Conservation (phyloP, 2,888 invertebrate species). For the Belgica antarctica region DNA sequence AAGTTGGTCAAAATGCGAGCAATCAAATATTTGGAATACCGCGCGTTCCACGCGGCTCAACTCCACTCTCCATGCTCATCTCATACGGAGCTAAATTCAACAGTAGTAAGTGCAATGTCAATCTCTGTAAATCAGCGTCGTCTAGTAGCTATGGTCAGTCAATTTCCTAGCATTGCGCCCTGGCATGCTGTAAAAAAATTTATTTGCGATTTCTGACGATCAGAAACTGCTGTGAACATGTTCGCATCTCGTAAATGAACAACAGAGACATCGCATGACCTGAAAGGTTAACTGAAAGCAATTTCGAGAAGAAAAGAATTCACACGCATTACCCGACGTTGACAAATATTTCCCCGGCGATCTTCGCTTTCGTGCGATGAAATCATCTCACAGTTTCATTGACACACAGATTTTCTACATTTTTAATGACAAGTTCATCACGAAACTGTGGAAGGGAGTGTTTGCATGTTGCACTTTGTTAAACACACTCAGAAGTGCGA, state of each 20-base stretch:
- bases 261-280: conserved; percentile 32
- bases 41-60: conserved; percentile 52
- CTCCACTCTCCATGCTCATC: conserved; percentile 76
- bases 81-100: conserved; percentile 73
- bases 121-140: neutral
- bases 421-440: neutral
- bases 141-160: neutral
- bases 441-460: neutral
- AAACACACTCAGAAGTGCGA: too few species aligned
- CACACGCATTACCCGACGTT: conserved; percentile 25
- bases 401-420: neutral
- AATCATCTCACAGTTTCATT: conserved; percentile 12
- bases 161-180: neutral
- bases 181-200: too few species aligned
- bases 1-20: conserved; percentile 70
- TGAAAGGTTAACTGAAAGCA: conserved; percentile 37
- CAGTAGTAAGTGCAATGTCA: conserved; percentile 64
- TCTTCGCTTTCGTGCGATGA: neutral
- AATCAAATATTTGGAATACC: conserved; percentile 67
- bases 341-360: conserved; percentile 7
- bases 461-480: too few species aligned
- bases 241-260: too few species aligned
- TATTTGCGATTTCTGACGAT: neutral
- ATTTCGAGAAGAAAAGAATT: conserved; percentile 14
- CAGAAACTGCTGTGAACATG: too few species aligned